Evolutionary conservation across 2,888 invertebrate genomes (phyloP).

Genomic region (Emmelina monodactyla): DNA sequence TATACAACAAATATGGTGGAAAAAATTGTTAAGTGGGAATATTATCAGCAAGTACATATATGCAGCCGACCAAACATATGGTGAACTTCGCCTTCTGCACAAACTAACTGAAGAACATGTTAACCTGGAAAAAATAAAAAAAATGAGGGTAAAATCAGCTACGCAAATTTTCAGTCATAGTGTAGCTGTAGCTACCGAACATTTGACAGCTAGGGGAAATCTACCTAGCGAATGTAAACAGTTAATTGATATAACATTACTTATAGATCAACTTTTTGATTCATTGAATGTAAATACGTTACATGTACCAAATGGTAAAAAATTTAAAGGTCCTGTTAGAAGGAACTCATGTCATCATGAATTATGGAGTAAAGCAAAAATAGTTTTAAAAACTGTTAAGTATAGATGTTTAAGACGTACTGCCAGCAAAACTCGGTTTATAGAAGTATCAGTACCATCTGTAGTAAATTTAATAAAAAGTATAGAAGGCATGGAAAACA

Average conservation of each 20-base stretch:
- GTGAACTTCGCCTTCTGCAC: slow-evolving; percentile 2
- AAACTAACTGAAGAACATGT: slow-evolving; percentile 21
- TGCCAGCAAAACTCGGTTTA: too few species aligned
- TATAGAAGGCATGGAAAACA: slow-evolving; percentile 18
- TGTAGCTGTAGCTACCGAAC: slow-evolving; percentile 18
- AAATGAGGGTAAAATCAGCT: slow-evolving; percentile 20
- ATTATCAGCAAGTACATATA: neutral
- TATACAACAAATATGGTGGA: slow-evolving; percentile 5
- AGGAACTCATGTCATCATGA: slow-evolving; percentile 10
- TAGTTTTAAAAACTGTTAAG: slow-evolving; percentile 13
- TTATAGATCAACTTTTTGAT: slow-evolving; percentile 15
- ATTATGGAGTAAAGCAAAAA: slow-evolving; percentile 10
- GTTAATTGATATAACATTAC: slow-evolving; percentile 7
- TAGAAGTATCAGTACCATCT: too few species aligned
- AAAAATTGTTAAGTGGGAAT: neutral
- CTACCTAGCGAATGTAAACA: slow-evolving; percentile 12
- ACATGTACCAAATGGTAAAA: slow-evolving; percentile 13
- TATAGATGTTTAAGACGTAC: too few species aligned
- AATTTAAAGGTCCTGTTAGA: slow-evolving; percentile 13
- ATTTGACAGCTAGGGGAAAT: slow-evolving; percentile 13
- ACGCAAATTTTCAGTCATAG: slow-evolving; percentile 22
- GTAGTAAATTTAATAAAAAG: slow-evolving; percentile 21
- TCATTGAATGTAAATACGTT: slow-evolving; percentile 11
- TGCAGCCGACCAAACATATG: neutral
- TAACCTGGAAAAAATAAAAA: slow-evolving; percentile 18